Evolutionary conservation across 2,888 invertebrate species (phyloP).

Genomic region (Neoitamus cyanurus): DNA sequence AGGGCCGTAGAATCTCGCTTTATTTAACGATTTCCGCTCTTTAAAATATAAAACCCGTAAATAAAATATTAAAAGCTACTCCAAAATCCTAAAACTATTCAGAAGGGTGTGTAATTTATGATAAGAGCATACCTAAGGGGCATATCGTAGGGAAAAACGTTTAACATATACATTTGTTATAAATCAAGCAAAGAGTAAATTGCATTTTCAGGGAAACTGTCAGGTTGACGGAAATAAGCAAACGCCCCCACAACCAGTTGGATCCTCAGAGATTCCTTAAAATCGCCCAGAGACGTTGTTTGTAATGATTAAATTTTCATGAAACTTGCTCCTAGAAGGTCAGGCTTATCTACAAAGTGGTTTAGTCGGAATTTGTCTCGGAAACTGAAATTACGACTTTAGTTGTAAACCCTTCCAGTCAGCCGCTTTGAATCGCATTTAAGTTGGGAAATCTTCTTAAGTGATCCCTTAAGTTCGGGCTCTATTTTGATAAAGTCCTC

Average conservation of each 20-base stretch:
- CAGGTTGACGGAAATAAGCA: not conserved
- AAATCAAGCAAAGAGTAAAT: not conserved
- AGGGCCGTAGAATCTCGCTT: too few species aligned
- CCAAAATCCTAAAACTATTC: too few species aligned
- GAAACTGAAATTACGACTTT: conserved; percentile 25
- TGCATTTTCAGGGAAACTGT: not conserved
- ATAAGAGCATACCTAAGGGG: not conserved
- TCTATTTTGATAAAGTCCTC: conserved; percentile 9
- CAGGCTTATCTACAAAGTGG: conserved; percentile 4
- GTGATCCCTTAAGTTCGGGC: not conserved
- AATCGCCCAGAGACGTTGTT: not conserved
- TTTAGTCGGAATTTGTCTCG: not conserved
- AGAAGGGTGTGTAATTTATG: too few species aligned
- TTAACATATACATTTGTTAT: not conserved
- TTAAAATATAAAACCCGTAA: too few species aligned
- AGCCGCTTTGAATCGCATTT: conserved; percentile 4
- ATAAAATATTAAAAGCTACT: too few species aligned
- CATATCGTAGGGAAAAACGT: not conserved
- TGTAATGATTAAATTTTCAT: conserved; percentile 2
- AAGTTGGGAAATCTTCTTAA: conserved; percentile 28
- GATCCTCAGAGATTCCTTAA: not conserved
- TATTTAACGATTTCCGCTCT: too few species aligned
- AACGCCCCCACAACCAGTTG: not conserved
- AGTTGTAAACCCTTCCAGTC: not conserved
- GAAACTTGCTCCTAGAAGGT: not conserved